phyloP scores from a whole-genome alignment of 2,113 vertebrate genomes.

The Mormyrus lacerda region DNA sequence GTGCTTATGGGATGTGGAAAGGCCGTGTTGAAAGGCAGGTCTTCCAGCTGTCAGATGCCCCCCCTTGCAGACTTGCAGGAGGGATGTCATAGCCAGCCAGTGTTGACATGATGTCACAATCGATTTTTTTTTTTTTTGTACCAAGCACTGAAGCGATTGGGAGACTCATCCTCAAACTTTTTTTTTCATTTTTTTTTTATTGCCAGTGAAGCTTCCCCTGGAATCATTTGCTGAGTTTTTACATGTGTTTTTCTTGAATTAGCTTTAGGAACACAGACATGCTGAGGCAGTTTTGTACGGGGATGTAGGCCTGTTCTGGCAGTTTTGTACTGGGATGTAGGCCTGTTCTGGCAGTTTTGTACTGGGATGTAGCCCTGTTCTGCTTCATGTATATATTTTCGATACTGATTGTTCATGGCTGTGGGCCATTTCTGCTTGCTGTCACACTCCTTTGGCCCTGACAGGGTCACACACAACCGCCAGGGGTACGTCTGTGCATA shows the following conservation, averaged over 20 bases:
- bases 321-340: background rate
- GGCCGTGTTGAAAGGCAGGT: background rate
- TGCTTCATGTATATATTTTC: background rate
- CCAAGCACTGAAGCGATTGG: background rate
- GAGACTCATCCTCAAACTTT: background rate
- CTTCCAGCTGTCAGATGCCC: background rate
- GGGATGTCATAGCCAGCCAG: background rate
- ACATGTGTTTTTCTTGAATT: background rate
- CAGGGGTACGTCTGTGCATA: background rate
- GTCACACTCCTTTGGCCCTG: background rate
- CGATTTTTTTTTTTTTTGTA: background rate
- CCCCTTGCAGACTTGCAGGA: background rate
- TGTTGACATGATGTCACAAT: background rate
- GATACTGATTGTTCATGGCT: background rate
- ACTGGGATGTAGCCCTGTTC: background rate
- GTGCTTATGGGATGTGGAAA: background rate
- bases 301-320: background rate
- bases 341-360: background rate
- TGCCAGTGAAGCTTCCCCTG: background rate
- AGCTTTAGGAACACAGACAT: background rate
- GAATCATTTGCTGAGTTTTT: background rate
- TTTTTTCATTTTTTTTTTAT: background rate
- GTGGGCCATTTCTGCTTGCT: background rate
- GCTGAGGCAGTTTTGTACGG: background rate
- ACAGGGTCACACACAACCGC: background rate